Conservation (phyloP, 2,113 vertebrate genomes). For the Ardeotis arabs region DNA sequence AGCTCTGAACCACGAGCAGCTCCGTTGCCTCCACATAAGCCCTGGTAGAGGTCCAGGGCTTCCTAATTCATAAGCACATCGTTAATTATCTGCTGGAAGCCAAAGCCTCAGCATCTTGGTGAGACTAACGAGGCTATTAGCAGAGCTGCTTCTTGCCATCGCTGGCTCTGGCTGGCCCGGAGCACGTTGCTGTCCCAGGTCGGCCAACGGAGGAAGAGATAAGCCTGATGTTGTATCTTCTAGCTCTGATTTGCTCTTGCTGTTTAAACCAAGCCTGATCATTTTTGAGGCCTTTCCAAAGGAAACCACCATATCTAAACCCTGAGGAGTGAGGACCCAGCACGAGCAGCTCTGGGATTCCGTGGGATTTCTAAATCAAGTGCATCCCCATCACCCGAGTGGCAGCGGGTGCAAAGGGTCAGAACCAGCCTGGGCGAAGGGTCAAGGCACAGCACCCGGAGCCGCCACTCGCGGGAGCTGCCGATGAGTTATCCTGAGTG, state of each 20-base stretch:
- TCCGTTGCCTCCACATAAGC: background rate
- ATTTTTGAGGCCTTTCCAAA: background rate
- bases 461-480: background rate
- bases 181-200: rapidly evolving
- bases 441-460: rapidly evolving
- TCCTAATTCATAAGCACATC: constrained; percentile 6
- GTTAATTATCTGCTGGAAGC: constrained; percentile 50
- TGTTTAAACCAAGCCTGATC: background rate
- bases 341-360: rapidly evolving
- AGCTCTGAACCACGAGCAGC: background rate
- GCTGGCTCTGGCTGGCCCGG: background rate
- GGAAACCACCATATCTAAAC: rapidly evolving
- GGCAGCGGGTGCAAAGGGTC: rapidly evolving
- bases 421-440: background rate
- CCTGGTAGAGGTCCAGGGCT: constrained; percentile 34
- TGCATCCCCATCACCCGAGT: rapidly evolving
- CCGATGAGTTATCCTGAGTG: rapidly evolving
- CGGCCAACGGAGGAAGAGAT: background rate
- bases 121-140: constrained; percentile 15
- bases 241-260: background rate
- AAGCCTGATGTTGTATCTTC: background rate
- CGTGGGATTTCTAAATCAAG: rapidly evolving
- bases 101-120: background rate
- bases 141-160: background rate
- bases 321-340: rapidly evolving